phyloP scores from a whole-genome alignment of 2,888 invertebrate genomes.

The Prostheceraeus crozeri region DNA sequence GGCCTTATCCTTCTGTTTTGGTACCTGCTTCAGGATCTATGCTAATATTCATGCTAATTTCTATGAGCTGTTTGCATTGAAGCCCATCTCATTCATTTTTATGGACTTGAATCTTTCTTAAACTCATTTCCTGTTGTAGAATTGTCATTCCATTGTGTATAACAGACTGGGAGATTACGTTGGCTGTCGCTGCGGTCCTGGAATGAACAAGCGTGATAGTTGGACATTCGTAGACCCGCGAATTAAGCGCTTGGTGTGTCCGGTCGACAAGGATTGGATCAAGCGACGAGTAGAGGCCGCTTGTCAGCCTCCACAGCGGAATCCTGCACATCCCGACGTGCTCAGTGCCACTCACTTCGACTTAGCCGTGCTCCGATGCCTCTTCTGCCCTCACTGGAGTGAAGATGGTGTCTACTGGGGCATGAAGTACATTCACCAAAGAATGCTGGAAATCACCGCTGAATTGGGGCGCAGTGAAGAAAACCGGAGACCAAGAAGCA shows the following conservation, averaged over 20 bases:
- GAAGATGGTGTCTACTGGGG: conserved; percentile 98
- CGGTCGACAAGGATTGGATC: conserved; percentile 71
- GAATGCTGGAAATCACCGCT: conserved; percentile 68
- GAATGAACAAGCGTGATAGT: conserved; percentile 15
- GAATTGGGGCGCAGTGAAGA: conserved; percentile 24
- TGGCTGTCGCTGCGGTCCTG: conserved; percentile 17
- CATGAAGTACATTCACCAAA: conserved; percentile 60
- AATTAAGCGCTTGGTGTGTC: conserved; percentile 52
- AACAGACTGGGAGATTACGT: conserved; percentile 38
- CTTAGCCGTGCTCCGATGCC: conserved; percentile 84
- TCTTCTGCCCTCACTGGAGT: conserved; percentile 92
- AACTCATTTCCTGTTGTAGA: too few relatives aligned
- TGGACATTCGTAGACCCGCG: conserved; percentile 21
- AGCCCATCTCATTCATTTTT: too few relatives aligned
- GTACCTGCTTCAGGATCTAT: too few relatives aligned
- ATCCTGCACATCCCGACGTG: conserved; percentile 43
- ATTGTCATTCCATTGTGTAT: conserved; percentile 53
- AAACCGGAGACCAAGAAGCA: background rate
- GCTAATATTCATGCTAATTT: too few relatives aligned
- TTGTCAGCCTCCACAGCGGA: conserved; percentile 43
- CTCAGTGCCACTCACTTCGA: conserved; percentile 79
- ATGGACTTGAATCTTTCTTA: too few relatives aligned
- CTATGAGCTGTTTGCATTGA: too few relatives aligned
- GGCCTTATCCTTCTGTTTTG: too few relatives aligned
- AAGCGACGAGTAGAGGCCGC: conserved; percentile 61